Percentiles rank a stretch among this genome's conserved stretches.
These are phyloP conservation scores for Hesperia comma DNA, from an alignment of 2,888 invertebrate genomes.

Conservation along the genomic window DNA sequence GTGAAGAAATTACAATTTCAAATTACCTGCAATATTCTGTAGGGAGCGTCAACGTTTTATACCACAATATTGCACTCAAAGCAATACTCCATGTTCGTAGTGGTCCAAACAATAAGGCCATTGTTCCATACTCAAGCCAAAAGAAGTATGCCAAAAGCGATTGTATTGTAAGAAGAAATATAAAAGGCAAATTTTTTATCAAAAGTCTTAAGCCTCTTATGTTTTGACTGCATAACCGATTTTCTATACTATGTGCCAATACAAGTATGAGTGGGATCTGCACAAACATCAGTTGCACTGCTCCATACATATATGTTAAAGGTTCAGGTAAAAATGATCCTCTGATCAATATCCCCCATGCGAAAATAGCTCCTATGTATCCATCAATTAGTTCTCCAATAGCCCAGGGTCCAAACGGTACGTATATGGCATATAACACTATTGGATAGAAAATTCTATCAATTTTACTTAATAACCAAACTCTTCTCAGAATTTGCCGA, in stretches of 20 bases:
- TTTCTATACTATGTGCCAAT: slow-evolving; percentile 87
- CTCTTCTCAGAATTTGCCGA: slow-evolving; percentile 77
- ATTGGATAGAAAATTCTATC: slow-evolving; percentile 90
- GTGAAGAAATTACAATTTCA: slow-evolving; percentile 7
- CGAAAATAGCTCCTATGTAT: slow-evolving; percentile 91
- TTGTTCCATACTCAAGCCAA: slow-evolving; percentile 91
- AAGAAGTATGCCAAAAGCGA: slow-evolving; percentile 89
- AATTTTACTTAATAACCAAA: slow-evolving; percentile 90
- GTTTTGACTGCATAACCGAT: slow-evolving; percentile 68
- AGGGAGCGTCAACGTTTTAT: slow-evolving; percentile 85
- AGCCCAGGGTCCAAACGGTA: slow-evolving; percentile 93
- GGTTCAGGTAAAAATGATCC: slow-evolving; percentile 90
- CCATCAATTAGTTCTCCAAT: slow-evolving; percentile 92
- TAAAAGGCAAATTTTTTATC: slow-evolving; percentile 78
- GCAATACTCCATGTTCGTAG: slow-evolving; percentile 91
- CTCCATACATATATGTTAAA: slow-evolving; percentile 93
- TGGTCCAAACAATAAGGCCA: slow-evolving; percentile 90
- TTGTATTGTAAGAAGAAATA: slow-evolving; percentile 84
- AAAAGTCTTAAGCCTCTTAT: slow-evolving; percentile 57
- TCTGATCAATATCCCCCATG: slow-evolving; percentile 93
- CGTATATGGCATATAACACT: slow-evolving; percentile 88
- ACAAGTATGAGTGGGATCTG: slow-evolving; percentile 90
- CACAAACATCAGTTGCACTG: slow-evolving; percentile 88
- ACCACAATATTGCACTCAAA: slow-evolving; percentile 87
- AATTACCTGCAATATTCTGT: slow-evolving; percentile 85